Evolutionary conservation across 1,140 invertebrate genomes (phyloP).

Genomic region (Pseudachorutes palmiensis): DNA sequence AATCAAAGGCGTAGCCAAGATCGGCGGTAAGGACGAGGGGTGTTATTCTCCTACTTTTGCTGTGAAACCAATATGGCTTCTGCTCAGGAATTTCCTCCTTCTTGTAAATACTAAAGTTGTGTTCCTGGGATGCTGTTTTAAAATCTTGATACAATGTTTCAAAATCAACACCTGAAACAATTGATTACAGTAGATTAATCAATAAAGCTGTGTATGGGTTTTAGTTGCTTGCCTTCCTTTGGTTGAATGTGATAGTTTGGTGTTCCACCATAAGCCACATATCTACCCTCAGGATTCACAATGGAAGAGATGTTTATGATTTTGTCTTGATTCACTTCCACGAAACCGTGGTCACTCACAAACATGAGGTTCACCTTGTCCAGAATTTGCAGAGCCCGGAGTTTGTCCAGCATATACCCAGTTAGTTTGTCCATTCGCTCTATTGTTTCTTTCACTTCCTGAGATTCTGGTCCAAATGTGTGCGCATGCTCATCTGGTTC

Average conservation of each 20-base stretch:
- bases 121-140: conserved; percentile 41
- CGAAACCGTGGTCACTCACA: conserved; percentile 68
- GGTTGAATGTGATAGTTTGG: conserved; percentile 51
- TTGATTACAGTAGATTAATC: not conserved
- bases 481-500: conserved; percentile 59
- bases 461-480: conserved; percentile 45
- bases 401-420: conserved; percentile 50
- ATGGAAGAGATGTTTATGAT: conserved; percentile 54
- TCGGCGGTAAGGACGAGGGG: conserved; percentile 53
- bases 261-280: conserved; percentile 44
- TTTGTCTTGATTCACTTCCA: conserved; percentile 45
- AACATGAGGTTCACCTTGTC: conserved; percentile 58
- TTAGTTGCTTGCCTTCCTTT: conserved; percentile 36
- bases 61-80: conserved; percentile 53
- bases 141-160: conserved; percentile 49
- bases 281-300: conserved; percentile 47
- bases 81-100: conserved; percentile 49
- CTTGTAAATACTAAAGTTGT: conserved; percentile 51
- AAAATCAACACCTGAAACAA: conserved; percentile 32
- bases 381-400: conserved; percentile 46
- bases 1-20: conserved; percentile 52
- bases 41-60: conserved; percentile 51
- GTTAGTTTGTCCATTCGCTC: conserved; percentile 51
- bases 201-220: not conserved
- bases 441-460: conserved; percentile 47